Conservation (phyloP, 2,888 invertebrate species). For the Phengaris arion region DNA sequence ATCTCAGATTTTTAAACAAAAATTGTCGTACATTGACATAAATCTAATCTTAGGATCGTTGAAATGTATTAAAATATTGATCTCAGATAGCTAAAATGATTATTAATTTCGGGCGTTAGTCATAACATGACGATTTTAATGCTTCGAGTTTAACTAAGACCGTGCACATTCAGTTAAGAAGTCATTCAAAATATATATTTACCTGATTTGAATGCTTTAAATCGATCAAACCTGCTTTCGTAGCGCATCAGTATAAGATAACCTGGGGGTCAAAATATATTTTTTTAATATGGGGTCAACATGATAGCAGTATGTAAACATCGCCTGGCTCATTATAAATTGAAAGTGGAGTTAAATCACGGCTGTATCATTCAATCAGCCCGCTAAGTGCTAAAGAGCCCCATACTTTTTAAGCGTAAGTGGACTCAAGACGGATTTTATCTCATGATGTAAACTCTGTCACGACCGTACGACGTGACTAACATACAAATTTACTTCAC, state of each 20-base stretch:
- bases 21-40: too few species aligned
- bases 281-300: background rate
- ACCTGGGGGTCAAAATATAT: background rate
- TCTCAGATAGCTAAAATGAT: too few species aligned
- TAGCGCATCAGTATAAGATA: background rate
- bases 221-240: too few species aligned
- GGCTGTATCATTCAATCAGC: conserved; percentile 49
- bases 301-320: background rate
- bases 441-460: conserved; percentile 73
- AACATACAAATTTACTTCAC: conserved; percentile 67
- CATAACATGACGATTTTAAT: too few species aligned
- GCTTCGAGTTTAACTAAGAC: too few species aligned
- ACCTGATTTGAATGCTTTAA: too few species aligned
- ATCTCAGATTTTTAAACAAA: too few species aligned
- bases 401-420: conserved; percentile 55
- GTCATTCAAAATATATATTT: too few species aligned
- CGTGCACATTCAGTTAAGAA: too few species aligned
- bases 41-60: too few species aligned
- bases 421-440: conserved; percentile 64
- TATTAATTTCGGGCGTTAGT: too few species aligned
- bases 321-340: conserved; percentile 12
- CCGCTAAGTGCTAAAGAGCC: conserved; percentile 56
- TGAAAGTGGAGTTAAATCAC: conserved; percentile 28
- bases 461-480: conserved; percentile 74
- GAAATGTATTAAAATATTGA: too few species aligned